These are phyloP conservation scores for Notocelia uddmanniana DNA, from an alignment of 2,888 invertebrate genomes.

Conservation along the genomic window DNA sequence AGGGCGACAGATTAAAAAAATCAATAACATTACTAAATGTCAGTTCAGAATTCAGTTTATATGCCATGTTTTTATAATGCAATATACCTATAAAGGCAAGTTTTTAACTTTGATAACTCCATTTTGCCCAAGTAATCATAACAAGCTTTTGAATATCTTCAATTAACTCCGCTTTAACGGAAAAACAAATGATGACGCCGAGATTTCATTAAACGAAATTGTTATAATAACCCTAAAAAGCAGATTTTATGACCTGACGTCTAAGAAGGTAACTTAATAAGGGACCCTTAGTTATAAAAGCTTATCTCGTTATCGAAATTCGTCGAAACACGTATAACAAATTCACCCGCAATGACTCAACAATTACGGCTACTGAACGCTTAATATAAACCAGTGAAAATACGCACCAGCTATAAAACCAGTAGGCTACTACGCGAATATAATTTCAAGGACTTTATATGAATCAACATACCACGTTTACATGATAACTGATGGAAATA, in stretches of 20 bases:
- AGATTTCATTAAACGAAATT: slow-evolving; percentile 41
- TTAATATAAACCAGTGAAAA: slow-evolving; percentile 58
- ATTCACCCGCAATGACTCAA: slow-evolving; percentile 70
- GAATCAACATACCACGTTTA: too few species aligned
- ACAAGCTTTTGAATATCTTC: slow-evolving; percentile 14
- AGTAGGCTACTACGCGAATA: slow-evolving; percentile 11
- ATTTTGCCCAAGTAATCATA: slow-evolving; percentile 7
- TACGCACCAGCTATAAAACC: slow-evolving; percentile 51
- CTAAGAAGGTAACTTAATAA: slow-evolving; percentile 53
- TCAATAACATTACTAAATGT: too few species aligned
- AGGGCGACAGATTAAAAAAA: too few species aligned
- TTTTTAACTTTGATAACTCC: not conserved
- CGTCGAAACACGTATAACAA: slow-evolving; percentile 67
- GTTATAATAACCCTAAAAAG: slow-evolving; percentile 44
- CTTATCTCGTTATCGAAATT: slow-evolving; percentile 68
- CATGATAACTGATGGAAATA: too few species aligned
- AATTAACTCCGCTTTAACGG: slow-evolving; percentile 28
- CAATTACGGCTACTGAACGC: slow-evolving; percentile 53
- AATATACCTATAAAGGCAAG: not conserved
- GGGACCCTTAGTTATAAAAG: slow-evolving; percentile 53
- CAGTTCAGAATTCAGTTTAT: too few species aligned
- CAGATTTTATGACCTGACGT: slow-evolving; percentile 47
- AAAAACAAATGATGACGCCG: slow-evolving; percentile 34
- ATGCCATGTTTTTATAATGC: not conserved
- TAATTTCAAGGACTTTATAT: not conserved